phyloP scores from a whole-genome alignment of 2,888 invertebrate species.

The Pecten maximus region DNA sequence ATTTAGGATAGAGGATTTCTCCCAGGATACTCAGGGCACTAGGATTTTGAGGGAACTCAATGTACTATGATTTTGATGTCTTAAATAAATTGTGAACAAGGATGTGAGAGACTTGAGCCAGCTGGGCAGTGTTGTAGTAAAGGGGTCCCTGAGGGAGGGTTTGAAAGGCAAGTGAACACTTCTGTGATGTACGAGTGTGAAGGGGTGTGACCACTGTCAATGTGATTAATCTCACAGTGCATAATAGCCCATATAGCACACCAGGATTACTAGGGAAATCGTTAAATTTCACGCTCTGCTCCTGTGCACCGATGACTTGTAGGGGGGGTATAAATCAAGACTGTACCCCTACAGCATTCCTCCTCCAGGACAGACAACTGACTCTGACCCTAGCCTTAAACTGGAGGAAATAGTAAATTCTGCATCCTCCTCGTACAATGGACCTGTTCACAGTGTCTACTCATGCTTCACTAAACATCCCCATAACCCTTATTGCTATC shows the following conservation, averaged over 20 bases:
- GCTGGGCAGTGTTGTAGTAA: background rate
- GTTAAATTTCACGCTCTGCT: slow-evolving; percentile 15
- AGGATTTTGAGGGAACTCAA: background rate
- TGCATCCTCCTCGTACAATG: slow-evolving; percentile 1
- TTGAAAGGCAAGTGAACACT: background rate
- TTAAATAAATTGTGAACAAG: background rate
- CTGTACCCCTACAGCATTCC: background rate
- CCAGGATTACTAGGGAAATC: slow-evolving; percentile 1
- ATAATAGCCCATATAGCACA: slow-evolving; percentile 13
- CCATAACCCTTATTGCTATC: background rate
- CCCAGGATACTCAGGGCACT: background rate
- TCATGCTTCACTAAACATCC: background rate
- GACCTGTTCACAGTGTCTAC: background rate
- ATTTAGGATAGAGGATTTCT: background rate
- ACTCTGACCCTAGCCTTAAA: background rate
- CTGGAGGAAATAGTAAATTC: background rate
- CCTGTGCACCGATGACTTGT: slow-evolving; percentile 10
- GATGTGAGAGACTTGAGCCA: slow-evolving; percentile 13
- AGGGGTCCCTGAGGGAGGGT: background rate
- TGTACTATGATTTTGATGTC: background rate
- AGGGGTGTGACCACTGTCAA: slow-evolving; percentile 9
- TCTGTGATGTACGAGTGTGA: slow-evolving; percentile 11
- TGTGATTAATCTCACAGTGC: slow-evolving; percentile 13
- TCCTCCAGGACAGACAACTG: background rate
- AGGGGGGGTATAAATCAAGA: background rate